Evolutionary conservation across 2,888 invertebrate species (phyloP), one percentile per base, ranked within the genome.

Genomic region (Synanthedon vespiformis): DNA sequence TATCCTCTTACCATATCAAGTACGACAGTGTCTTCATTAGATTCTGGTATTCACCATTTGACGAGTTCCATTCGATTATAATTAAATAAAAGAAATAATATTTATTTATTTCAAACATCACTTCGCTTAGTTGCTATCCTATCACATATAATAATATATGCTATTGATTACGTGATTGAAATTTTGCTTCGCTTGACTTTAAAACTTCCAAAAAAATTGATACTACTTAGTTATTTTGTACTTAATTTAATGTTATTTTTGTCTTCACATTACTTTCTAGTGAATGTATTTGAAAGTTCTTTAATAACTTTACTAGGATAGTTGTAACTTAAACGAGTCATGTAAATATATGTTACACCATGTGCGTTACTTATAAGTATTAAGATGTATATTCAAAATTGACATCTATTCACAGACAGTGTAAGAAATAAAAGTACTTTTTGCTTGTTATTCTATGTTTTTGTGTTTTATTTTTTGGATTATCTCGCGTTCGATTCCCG

Each of bases 291-390:
- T 12, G 40, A 16, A 49, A 49, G 49, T 56, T 57, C 51, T 55
- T 40, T 56, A 14, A 54, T 51, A 56, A 57, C 53, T 51, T 50
- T 56, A 53, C 55, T 52, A 52, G 12, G 48, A 59, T 57, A 56
- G 55, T 55, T 53, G 57, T 50, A 59, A 63, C 56, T 53, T 60
- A 67, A 62, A 60, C 57, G 56, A 56, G 49, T 54, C 50, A 53
- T 75, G 77, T 80, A 79, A 65, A 78, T 77, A 80, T 69, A 62
- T 72, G 80, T 77, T 74, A 77, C 79, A 77, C 70, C 65, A 60
- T 70, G 69, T 66, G 61, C 66, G 67, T 66, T 63, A 60, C 67
- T 63, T 59, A 66, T 74, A 74, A 72, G 68, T 63, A 60, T 67
- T 74, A 74, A 72, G 68, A 61, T 74, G 74, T 75, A 71, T 74